Evolutionary conservation across 2,888 invertebrate species (phyloP).

Genomic region (Amphipoea lucens): DNA sequence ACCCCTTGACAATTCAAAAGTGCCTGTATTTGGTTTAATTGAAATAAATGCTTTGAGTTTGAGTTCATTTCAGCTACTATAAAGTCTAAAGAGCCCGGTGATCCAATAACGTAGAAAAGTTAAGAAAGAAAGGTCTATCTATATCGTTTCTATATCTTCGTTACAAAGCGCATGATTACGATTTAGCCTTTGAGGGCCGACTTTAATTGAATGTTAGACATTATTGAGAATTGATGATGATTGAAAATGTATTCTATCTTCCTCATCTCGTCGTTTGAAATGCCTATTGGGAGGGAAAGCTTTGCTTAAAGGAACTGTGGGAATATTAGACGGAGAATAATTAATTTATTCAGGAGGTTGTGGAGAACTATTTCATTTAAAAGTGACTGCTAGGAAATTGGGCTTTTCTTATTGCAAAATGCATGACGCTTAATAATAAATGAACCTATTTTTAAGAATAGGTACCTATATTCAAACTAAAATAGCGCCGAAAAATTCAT

Average conservation of each 20-base stretch:
- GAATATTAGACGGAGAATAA: conserved; percentile 38
- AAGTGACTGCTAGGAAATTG: neutral
- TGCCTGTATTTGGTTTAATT: too few species aligned
- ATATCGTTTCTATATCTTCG: conserved; percentile 33
- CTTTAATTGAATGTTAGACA: conserved; percentile 63
- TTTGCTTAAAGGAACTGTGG: conserved; percentile 21
- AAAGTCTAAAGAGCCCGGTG: too few species aligned
- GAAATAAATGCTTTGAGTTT: too few species aligned
- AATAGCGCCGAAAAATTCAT: too few species aligned
- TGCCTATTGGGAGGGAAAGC: conserved; percentile 34
- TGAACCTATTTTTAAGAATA: neutral
- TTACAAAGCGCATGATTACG: conserved; percentile 51
- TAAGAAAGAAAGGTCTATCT: neutral
- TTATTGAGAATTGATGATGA: conserved; percentile 62
- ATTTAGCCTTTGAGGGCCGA: conserved; percentile 49
- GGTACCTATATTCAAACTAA: too few species aligned
- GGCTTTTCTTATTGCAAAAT: neutral
- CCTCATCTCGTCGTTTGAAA: conserved; percentile 29
- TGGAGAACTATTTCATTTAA: conserved; percentile 20
- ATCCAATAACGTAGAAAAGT: neutral
- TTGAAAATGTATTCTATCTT: conserved; percentile 62
- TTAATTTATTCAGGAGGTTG: conserved; percentile 41
- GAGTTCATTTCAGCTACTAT: too few species aligned
- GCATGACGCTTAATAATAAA: too few species aligned
- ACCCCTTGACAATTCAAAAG: too few species aligned